These are phyloP conservation scores for Galendromus occidentalis DNA, from an alignment of 1,140 invertebrate species.

Conservation along the genomic window DNA sequence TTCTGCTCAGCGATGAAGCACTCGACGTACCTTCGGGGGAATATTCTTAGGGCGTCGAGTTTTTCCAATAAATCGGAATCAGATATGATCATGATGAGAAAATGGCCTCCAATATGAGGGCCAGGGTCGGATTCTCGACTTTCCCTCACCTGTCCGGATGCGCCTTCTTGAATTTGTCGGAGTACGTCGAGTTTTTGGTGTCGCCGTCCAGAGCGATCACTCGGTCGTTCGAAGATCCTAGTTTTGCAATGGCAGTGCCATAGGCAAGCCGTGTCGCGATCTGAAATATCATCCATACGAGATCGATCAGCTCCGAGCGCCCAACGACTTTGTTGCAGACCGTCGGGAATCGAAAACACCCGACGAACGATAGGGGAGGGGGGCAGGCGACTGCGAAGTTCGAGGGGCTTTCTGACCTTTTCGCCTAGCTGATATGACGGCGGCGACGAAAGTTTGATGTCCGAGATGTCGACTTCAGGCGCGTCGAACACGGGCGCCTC, in stretches of 20 bases:
- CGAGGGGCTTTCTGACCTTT: constrained; percentile 21
- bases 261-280: constrained; percentile 86
- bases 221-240: constrained; percentile 54
- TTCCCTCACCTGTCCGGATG: constrained; percentile 35
- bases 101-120: too few relatives aligned
- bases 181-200: constrained; percentile 94
- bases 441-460: constrained; percentile 52
- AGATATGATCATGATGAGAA: too few relatives aligned
- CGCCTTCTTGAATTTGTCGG: constrained; percentile 62
- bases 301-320: background rate
- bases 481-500: constrained; percentile 42
- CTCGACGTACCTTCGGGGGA: constrained; percentile 48
- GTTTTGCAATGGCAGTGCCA: constrained; percentile 71
- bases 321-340: too few relatives aligned
- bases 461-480: constrained; percentile 46
- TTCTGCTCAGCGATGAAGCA: constrained; percentile 99
- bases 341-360: too few relatives aligned
- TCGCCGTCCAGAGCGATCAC: constrained; percentile 85
- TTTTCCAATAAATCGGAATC: too few relatives aligned
- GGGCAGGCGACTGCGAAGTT: too few relatives aligned
- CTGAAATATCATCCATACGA: too few relatives aligned
- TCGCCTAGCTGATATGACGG: constrained; percentile 56
- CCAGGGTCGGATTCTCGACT: too few relatives aligned
- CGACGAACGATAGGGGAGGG: too few relatives aligned
- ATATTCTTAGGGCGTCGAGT: too few relatives aligned